Evolutionary conservation across 2,888 invertebrate genomes (phyloP).

Genomic region (Ochlodes sylvanus): DNA sequence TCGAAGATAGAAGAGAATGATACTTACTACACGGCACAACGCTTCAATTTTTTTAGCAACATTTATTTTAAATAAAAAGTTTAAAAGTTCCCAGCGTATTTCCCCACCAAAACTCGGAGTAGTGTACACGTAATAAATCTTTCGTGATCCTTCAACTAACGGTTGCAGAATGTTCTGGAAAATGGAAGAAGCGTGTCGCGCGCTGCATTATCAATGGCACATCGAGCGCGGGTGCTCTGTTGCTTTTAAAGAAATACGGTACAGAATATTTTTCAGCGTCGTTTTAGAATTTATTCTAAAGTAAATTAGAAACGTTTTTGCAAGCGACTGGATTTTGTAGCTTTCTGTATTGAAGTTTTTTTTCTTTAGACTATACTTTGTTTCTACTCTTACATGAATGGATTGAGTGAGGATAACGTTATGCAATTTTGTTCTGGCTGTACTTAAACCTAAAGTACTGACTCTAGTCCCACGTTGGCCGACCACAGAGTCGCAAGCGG

Average conservation of each 20-base stretch:
- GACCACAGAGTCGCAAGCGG: no score
- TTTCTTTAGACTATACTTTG: no score
- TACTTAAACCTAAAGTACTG: no score
- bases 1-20: no score
- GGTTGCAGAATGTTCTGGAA: background rate
- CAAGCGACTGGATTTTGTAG: background rate
- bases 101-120: background rate
- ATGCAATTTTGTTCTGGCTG: no score
- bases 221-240: background rate
- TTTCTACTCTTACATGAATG: no score
- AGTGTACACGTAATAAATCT: slow-evolving; percentile 19
- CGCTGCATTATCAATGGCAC: slow-evolving; percentile 5
- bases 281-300: background rate
- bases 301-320: background rate
- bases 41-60: no score
- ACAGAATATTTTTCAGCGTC: background rate
- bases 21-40: no score
- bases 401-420: no score
- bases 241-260: background rate
- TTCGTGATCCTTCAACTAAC: background rate
- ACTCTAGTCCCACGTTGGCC: no score
- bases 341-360: background rate
- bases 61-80: no score
- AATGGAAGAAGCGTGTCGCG: slow-evolving; percentile 7
- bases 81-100: background rate